Evolutionary conservation across 2,113 vertebrate species (phyloP), one percentile per base, ranked within the genome.

Genomic region (Aldabrachelys gigantea): DNA sequence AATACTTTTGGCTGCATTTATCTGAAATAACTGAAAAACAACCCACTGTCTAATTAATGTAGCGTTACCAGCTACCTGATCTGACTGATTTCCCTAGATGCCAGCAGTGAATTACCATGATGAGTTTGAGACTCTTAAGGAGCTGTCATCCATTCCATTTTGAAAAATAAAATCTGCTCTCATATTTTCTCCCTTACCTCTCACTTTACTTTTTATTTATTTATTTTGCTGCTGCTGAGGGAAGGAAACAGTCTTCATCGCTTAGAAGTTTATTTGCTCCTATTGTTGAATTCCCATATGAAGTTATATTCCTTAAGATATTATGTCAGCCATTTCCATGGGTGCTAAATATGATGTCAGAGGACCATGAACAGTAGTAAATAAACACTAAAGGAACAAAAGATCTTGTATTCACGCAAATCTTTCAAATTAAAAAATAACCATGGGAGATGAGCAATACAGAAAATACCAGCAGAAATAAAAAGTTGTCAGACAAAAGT

Each of bases 241-340:
- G 50, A 89, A 35, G 53, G 89, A 94, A 81, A 38, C 19, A 21
- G 35, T 72, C 87, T 93, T 1, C 85, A 49, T 35, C 59, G 27
- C n/a, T 95, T 95, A 81, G 92, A 82, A 96, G 89, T 76, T 90
- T 80, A 82, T 95, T 94, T 96, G 78, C 90, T 86, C 49, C 38
- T 24, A 83, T 86, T 92, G 94, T 95, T 91, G 90, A 97, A 93
- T 95, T 95, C 85, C 95, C 85, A 50, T 82, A 80, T 53, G 44
- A 93, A 96, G 57, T 80, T 72, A 93, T n/a, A 89, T 72, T 96
- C 85, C 88, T 89, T 57, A 90, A 81, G 80, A 19, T 10, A 27
- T 95, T 94, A 94, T 92, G 94, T 95, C 87, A 94, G 93, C 95
- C 90, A 88, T 97, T 96, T 91, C 96, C 89, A 97, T 94, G 91